Evolutionary conservation across 2,113 vertebrate species (phyloP).

Genomic region (Malurus alboscapulatus): DNA sequence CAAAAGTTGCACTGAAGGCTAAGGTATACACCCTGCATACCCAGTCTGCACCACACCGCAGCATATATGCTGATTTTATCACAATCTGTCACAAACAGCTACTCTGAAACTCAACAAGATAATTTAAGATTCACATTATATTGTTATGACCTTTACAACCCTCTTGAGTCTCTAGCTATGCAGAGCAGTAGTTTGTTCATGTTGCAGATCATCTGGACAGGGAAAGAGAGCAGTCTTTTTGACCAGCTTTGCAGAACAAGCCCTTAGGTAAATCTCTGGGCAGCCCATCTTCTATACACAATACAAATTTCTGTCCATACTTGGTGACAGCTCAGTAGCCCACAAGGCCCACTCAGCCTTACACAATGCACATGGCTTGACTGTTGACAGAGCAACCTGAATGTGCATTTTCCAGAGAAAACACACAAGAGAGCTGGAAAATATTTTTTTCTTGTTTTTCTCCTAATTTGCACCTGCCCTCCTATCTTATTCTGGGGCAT

Average conservation of each 20-base stretch:
- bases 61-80: not conserved
- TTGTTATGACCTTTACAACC: not conserved
- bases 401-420: not conserved
- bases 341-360: fast-evolving
- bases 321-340: not conserved
- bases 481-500: not conserved
- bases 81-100: not conserved
- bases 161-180: not conserved
- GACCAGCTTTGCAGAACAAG: not conserved
- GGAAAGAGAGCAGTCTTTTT: not conserved
- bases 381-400: not conserved
- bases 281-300: not conserved
- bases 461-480: not conserved
- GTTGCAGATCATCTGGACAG: not conserved
- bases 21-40: not conserved
- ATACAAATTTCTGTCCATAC: not conserved
- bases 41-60: not conserved
- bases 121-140: not conserved
- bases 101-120: not conserved
- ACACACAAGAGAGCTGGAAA: not conserved
- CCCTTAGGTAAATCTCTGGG: not conserved
- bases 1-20: not conserved
- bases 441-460: not conserved
- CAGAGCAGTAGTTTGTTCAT: not conserved
- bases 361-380: not conserved